Percentiles rank a stretch among this genome's conserved stretches.
Evolutionary conservation across 1,140 invertebrate genomes (phyloP).

Genomic region (Drosophila navojoa): DNA sequence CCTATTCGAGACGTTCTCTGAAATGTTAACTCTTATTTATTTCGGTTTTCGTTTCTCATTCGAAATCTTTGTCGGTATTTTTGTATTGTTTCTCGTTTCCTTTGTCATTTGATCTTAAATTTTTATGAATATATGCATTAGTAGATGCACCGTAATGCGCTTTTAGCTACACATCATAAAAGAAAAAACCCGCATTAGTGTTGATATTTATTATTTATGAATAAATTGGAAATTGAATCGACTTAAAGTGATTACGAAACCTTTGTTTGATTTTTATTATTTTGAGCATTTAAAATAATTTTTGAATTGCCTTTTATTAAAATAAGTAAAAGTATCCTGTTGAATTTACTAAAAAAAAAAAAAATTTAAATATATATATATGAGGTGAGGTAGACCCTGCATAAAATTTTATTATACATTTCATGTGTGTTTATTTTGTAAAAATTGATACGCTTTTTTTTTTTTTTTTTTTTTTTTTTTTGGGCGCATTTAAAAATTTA

Average conservation of each 20-base stretch:
- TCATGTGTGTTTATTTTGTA: neutral
- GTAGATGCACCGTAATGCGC: neutral
- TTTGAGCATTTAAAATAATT: no score
- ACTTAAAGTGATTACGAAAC: no score
- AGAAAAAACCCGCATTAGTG: conserved; percentile 3
- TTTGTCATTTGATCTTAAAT: conserved; percentile 10
- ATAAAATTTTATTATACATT: neutral
- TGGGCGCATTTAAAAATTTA: conserved; percentile 11
- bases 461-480: no score
- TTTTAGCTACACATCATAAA: conserved; percentile 16
- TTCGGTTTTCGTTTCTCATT: neutral
- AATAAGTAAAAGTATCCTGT: no score
- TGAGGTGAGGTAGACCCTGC: no score
- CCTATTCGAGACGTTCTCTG: neutral
- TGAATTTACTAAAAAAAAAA: no score
- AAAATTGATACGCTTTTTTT: conserved; percentile 27
- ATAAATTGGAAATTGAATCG: conserved; percentile 8
- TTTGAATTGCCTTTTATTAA: no score
- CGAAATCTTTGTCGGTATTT: conserved; percentile 3
- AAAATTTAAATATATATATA: no score
- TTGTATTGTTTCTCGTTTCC: neutral
- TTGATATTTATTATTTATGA: conserved; percentile 31
- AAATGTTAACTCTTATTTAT: neutral
- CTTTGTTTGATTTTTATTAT: conserved; percentile 23
- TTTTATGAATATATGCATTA: neutral